phyloP scores from a whole-genome alignment of 2,888 invertebrate genomes.

The Poecilobothrus nobilitatus region DNA sequence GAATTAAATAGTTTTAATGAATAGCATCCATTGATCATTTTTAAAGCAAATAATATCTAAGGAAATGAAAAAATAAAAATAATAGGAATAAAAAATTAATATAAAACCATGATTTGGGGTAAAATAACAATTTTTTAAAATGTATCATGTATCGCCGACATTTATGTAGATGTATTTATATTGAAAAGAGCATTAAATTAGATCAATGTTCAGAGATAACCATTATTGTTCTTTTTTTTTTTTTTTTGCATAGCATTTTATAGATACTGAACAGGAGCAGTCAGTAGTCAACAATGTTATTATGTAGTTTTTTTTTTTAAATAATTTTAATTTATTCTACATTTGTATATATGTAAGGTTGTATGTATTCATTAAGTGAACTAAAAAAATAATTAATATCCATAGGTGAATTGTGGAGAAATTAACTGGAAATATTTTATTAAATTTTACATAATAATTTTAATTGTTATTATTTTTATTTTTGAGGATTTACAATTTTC shows the following conservation, averaged over 20 bases:
- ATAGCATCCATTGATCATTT: constrained; percentile 1
- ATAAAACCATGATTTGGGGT: background rate
- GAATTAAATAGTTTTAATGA: constrained; percentile 6
- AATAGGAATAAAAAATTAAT: background rate
- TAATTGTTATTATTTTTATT: background rate
- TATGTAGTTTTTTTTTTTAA: background rate
- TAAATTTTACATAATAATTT: background rate
- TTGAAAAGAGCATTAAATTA: background rate
- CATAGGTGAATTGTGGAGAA: background rate
- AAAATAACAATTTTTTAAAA: background rate
- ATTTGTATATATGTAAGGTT: background rate
- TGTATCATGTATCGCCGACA: background rate
- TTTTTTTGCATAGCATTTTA: background rate
- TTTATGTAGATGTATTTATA: background rate
- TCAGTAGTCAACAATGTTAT: background rate
- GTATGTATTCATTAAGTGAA: no score
- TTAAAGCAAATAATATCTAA: background rate
- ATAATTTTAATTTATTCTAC: background rate
- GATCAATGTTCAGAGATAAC: background rate
- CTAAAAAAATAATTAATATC: no score
- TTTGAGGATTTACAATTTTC: background rate
- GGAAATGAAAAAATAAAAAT: background rate
- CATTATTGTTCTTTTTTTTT: background rate
- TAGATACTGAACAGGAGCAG: background rate
- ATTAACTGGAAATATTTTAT: constrained; percentile 1